Conservation (phyloP, 2,113 vertebrate species). For the Caranx melampygus region DNA sequence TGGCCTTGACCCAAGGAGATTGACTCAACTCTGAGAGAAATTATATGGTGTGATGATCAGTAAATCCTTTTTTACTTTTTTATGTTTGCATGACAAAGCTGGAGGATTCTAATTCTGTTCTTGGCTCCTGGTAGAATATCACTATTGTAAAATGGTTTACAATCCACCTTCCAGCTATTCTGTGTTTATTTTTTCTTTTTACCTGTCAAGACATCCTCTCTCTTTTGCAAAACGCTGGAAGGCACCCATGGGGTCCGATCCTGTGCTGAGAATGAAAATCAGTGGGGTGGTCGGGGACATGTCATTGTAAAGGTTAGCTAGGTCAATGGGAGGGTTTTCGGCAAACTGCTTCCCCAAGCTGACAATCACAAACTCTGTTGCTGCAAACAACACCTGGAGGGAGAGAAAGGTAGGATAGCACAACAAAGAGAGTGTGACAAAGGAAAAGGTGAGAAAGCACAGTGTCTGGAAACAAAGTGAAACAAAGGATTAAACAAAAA, state of each 20-base stretch:
- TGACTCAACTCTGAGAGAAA: conserved; percentile 82
- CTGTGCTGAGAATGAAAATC: conserved; percentile 88
- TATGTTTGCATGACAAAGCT: background rate
- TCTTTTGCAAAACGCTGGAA: conserved; percentile 89
- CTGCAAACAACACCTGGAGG: conserved; percentile 83
- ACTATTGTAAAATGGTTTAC: background rate
- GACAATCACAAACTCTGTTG: conserved; percentile 87
- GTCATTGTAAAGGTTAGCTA: conserved; percentile 86
- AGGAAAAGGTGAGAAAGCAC: background rate
- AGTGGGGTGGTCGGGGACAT: conserved; percentile 85
- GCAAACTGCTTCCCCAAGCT: conserved; percentile 86
- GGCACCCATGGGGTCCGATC: conserved; percentile 88
- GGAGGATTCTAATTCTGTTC: background rate
- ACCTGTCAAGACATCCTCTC: conserved; percentile 83
- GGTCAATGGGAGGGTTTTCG: conserved; percentile 86
- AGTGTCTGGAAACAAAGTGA: background rate
- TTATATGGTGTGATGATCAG: too few relatives aligned
- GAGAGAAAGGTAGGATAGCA: too few relatives aligned
- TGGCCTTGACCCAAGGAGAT: conserved; percentile 91
- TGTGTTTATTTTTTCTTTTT: too few relatives aligned
- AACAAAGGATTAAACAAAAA: background rate
- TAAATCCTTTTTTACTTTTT: too few relatives aligned
- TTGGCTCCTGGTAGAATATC: background rate
- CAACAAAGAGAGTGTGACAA: background rate
- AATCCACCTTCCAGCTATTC: background rate